Base-by-base conservation (phyloP, 2,888 invertebrate genomes). In the Stratiomys singularior region DNA sequence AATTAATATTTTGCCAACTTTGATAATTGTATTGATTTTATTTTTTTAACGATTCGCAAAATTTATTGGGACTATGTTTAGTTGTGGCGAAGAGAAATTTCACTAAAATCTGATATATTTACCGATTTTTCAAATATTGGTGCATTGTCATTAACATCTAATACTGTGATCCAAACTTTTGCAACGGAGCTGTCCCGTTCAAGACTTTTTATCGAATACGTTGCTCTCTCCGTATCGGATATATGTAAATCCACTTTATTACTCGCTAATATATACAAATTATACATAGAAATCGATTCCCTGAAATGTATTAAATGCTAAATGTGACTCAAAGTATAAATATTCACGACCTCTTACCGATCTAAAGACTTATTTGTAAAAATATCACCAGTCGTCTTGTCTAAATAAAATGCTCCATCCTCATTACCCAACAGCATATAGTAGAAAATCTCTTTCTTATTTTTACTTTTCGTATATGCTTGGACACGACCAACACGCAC, bases 61-160 rank as follows among this genome's bases (percentile, higher is more conserved):
- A n/a, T n/a, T n/a, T n/a, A n/a, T n/a, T n/a, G n/a, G n/a, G n/a
- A n/a, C n/a, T n/a, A n/a, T n/a, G 3, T 37, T 9, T 37, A 37
- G 9, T 37, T 37, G 3, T 37, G 9, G 9, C 5, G 5, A 3
- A 37, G 5, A 37, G 3, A 37, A 5, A 3, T 37, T 9, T 37
- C 9, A 37, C 3, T 37, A 37, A 37, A 37, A 37, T 37, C 5
- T 37, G 9, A 37, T 9, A 52, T 56, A 80, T 78, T 79, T 79
- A 84, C 81, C 2, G 86, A 83, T 79, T 90, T 89, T 72, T 91
- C 89, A 83, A 95, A 95, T 56, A 89, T 88, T 0, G 97, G 97
- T 4, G 92, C 90, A 85, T 96, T 95, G 83, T 97, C 97, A 82
- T 96, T 96, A 74, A 94, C 91, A 84, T 96, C 96, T 27, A 93